A percentile compares a stretch with the other conserved stretches of the same genome.
Conservation (phyloP, 2,888 invertebrate genomes). For the Polyploca ridens region DNA sequence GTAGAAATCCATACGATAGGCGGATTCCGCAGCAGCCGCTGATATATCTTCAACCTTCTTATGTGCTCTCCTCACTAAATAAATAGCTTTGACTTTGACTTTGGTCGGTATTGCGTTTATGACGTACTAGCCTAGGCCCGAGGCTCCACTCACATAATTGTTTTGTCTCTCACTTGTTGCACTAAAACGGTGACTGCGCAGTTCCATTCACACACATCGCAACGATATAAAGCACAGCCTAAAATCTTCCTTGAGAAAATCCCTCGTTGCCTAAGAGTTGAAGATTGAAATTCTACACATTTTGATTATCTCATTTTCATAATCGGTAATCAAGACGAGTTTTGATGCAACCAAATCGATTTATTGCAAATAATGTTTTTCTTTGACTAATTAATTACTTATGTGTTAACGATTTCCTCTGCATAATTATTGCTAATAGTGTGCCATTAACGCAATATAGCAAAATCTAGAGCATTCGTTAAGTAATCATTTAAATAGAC, state of each 20-base stretch:
- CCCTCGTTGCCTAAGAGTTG: too few species aligned
- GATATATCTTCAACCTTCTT: too few species aligned
- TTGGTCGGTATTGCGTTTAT: too few species aligned
- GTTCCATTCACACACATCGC: too few species aligned
- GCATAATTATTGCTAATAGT: constrained; percentile 14
- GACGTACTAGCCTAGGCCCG: too few species aligned
- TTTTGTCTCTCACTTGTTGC: neutral
- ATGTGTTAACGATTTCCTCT: neutral
- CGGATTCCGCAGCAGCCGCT: too few species aligned
- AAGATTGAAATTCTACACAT: too few species aligned
- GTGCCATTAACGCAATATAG: constrained; percentile 30
- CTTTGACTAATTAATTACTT: neutral
- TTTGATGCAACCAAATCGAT: neutral
- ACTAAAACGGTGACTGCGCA: too few species aligned
- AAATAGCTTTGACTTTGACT: too few species aligned
- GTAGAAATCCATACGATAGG: too few species aligned
- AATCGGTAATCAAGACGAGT: neutral
- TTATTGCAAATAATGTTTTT: neutral
- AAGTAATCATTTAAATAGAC: constrained; percentile 44
- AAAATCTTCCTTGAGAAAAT: neutral
- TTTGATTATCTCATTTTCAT: neutral
- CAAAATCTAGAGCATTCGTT: constrained; percentile 38
- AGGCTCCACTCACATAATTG: neutral
- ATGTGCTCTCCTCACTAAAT: too few species aligned
- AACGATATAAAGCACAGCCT: neutral